Evolutionary conservation across 2,888 invertebrate genomes (phyloP).

Genomic region (Microctonus aethiopoides): DNA sequence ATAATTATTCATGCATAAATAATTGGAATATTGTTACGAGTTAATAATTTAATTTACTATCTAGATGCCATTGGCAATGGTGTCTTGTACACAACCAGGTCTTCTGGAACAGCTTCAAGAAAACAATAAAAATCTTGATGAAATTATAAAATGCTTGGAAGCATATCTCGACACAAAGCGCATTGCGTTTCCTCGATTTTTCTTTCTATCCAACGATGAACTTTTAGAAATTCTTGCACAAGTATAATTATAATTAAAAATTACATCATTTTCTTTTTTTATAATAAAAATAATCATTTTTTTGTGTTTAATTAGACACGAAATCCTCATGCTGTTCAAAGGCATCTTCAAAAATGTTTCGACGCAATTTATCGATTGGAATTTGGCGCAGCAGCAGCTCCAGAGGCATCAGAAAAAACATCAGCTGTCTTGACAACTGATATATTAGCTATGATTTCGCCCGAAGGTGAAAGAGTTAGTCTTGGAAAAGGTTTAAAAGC

Average conservation of each 20-base stretch:
- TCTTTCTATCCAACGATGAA: constrained; percentile 91
- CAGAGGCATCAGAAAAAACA: constrained; percentile 68
- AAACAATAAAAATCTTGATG: constrained; percentile 84
- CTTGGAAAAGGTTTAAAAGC: constrained; percentile 87
- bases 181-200: constrained; percentile 88
- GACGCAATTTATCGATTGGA: constrained; percentile 84
- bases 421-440: constrained; percentile 78
- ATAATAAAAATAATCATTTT: constrained; percentile 10
- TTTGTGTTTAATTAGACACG: constrained; percentile 71
- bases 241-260: constrained; percentile 64
- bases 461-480: constrained; percentile 85
- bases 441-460: constrained; percentile 89
- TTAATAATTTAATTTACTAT: constrained; percentile 2
- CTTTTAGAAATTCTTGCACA: constrained; percentile 90
- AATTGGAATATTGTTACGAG: neutral
- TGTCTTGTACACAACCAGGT: constrained; percentile 80
- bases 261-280: neutral
- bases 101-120: constrained; percentile 76
- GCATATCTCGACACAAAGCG: constrained; percentile 90
- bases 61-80: constrained; percentile 82
- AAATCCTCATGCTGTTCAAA: constrained; percentile 90
- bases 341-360: constrained; percentile 90
- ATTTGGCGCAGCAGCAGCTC: constrained; percentile 74
- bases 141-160: constrained; percentile 90
- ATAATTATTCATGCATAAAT: constrained; percentile 9